Evolutionary conservation across 2,888 invertebrate genomes (phyloP).

Genomic region (Brachypalpus laphriformis): DNA sequence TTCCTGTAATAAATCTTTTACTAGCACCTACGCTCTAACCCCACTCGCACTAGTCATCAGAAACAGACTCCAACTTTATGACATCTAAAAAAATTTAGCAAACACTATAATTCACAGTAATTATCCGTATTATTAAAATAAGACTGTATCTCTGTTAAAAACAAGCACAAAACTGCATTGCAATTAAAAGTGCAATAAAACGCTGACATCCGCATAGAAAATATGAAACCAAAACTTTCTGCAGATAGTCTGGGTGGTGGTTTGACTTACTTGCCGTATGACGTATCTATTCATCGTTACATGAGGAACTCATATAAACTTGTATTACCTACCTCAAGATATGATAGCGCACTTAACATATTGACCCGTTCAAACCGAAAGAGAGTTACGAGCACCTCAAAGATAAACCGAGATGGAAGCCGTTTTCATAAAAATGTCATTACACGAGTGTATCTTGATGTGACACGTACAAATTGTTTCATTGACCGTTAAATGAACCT

Average conservation of each 20-base stretch:
- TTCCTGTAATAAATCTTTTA: not conserved
- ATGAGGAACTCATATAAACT: not conserved
- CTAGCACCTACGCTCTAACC: not conserved
- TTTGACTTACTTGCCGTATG: too few relatives aligned
- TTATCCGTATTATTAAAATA: not conserved
- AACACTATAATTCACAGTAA: not conserved
- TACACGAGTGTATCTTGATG: not conserved
- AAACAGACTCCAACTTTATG: not conserved
- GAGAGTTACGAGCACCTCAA: not conserved
- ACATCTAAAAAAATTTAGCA: not conserved
- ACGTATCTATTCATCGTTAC: too few relatives aligned
- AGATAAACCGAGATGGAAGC: not conserved
- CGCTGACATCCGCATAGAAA: constrained; percentile 20
- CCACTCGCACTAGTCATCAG: not conserved
- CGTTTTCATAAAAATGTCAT: not conserved
- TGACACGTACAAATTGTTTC: constrained; percentile 60
- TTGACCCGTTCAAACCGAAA: not conserved
- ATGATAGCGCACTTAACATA: not conserved
- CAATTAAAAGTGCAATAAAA: constrained; percentile 57
- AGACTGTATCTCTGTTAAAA: not conserved
- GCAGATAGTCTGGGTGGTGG: not conserved
- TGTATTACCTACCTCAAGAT: not conserved
- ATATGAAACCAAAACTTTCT: not conserved
- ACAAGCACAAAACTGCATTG: constrained; percentile 6
- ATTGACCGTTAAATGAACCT: constrained; percentile 59